phyloP scores from a whole-genome alignment of 2,113 vertebrate genomes.

The Heterotilapia buettikoferi region DNA sequence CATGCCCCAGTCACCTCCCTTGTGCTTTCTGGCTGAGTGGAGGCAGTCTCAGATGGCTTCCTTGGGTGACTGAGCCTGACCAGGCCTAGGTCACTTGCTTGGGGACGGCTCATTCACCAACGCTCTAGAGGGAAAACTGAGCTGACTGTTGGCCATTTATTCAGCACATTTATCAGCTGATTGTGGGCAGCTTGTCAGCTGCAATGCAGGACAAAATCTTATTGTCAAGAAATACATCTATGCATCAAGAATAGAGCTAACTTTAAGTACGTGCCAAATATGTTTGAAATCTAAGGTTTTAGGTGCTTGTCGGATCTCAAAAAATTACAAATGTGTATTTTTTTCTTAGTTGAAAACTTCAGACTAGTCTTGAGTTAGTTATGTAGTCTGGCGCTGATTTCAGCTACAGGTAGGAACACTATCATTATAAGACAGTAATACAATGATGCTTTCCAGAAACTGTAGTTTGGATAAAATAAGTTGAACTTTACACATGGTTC shows the following conservation, averaged over 20 bases:
- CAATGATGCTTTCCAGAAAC: background rate
- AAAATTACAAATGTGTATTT: background rate
- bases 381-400: background rate
- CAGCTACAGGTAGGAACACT: background rate
- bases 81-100: conserved; percentile 6
- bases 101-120: background rate
- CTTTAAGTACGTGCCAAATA: background rate
- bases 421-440: background rate
- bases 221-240: background rate
- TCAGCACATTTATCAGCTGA: conserved; percentile 26
- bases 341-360: background rate
- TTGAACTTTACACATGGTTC: background rate
- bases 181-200: background rate
- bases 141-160: conserved; percentile 23
- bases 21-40: conserved; percentile 27
- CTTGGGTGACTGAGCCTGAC: conserved; percentile 11
- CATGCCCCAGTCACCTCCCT: conserved; percentile 25
- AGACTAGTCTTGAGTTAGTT: background rate
- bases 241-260: background rate
- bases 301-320: background rate
- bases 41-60: conserved; percentile 7
- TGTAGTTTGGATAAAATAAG: background rate
- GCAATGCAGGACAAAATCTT: background rate
- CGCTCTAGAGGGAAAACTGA: background rate
- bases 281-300: background rate